Conservation (phyloP, 2,888 invertebrate species). For the Pasiphila rectangulata region DNA sequence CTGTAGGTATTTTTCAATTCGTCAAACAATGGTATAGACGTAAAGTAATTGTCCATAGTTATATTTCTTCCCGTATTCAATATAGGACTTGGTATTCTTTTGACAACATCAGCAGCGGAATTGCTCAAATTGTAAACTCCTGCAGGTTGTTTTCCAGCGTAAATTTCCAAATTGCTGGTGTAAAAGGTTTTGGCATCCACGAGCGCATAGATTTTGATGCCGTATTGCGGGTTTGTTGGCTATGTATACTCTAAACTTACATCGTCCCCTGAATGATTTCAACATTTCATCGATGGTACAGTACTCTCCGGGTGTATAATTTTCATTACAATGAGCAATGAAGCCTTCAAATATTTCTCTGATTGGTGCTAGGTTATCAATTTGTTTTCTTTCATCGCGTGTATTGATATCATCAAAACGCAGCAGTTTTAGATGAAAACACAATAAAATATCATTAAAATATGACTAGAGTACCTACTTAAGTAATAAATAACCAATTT, state of each 20-base stretch:
- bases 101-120: background rate
- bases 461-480: too few relatives aligned
- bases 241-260: background rate
- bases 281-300: background rate
- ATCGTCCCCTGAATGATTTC: background rate
- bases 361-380: background rate
- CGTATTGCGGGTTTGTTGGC: too few relatives aligned
- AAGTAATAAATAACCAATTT: too few relatives aligned
- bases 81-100: background rate
- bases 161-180: conserved; percentile 28
- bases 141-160: conserved; percentile 29
- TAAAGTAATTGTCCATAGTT: background rate
- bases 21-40: too few relatives aligned
- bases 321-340: too few relatives aligned
- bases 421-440: too few relatives aligned
- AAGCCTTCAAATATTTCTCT: background rate
- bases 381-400: background rate
- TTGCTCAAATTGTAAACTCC: background rate
- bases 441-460: too few relatives aligned
- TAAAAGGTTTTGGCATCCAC: conserved; percentile 20
- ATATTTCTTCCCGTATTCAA: background rate
- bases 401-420: conserved; percentile 9
- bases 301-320: background rate
- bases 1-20: too few relatives aligned
- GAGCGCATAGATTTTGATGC: conserved; percentile 9